A percentile compares a stretch with the other conserved stretches of the same genome.
phyloP scores from a whole-genome alignment of 1,140 invertebrate species.

The Magallana angulata region DNA sequence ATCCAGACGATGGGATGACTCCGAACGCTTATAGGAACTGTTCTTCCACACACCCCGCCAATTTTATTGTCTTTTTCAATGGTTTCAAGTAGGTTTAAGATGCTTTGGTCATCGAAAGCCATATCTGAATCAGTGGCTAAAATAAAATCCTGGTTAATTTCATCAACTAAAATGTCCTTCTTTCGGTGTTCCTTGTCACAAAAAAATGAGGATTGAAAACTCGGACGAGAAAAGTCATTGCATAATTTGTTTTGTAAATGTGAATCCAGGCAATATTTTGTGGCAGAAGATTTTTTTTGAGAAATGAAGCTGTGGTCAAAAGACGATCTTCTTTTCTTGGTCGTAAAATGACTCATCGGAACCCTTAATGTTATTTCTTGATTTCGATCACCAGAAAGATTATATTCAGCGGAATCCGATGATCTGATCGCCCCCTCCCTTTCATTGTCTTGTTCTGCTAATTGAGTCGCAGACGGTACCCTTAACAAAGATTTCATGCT shows the following conservation, averaged over 20 bases:
- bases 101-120: slow-evolving; percentile 68
- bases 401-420: neutral
- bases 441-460: neutral
- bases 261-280: neutral
- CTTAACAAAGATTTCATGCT: slow-evolving; percentile 15
- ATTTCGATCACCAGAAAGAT: neutral
- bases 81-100: slow-evolving; percentile 66
- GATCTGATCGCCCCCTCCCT: neutral
- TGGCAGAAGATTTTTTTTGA: neutral
- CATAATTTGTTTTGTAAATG: neutral
- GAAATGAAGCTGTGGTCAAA: slow-evolving; percentile 15
- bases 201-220: neutral
- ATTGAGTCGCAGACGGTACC: neutral
- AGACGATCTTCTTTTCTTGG: slow-evolving; percentile 5
- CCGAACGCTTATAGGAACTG: slow-evolving; percentile 67
- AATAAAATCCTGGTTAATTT: slow-evolving; percentile 59
- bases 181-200: neutral
- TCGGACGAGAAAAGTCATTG: neutral
- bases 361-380: neutral
- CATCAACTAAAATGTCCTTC: neutral
- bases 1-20: slow-evolving; percentile 83
- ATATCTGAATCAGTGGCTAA: slow-evolving; percentile 74
- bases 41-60: slow-evolving; percentile 72
- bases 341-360: neutral
- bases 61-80: slow-evolving; percentile 63